Conservation (phyloP, 2,888 invertebrate genomes). For the Erebia ligea region DNA sequence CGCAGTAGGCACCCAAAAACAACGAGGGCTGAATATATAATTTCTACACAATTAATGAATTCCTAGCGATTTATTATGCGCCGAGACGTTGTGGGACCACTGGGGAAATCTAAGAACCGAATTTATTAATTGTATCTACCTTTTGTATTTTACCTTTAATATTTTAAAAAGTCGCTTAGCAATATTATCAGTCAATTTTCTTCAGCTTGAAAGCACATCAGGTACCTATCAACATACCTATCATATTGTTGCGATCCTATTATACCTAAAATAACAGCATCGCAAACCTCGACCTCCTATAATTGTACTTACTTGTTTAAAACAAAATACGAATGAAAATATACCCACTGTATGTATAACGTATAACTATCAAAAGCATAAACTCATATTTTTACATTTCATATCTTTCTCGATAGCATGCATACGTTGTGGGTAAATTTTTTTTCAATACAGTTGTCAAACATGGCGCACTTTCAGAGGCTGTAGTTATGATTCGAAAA, state of each 20-base stretch:
- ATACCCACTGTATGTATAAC: no score
- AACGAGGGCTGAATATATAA: conserved; percentile 61
- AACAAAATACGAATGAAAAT: not conserved
- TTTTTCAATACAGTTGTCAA: no score
- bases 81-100: conserved; percentile 24
- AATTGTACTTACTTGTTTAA: not conserved
- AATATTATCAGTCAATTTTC: not conserved
- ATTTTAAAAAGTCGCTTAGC: conserved; percentile 10
- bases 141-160: not conserved
- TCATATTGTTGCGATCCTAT: not conserved
- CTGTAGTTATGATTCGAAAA: no score
- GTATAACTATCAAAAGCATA: no score
- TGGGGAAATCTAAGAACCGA: conserved; percentile 8
- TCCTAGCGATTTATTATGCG: conserved; percentile 39
- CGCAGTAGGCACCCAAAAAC: conserved; percentile 41
- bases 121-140: not conserved
- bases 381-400: no score
- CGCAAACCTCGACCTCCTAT: not conserved
- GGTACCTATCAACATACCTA: not conserved
- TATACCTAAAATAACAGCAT: not conserved
- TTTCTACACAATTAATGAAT: conserved; percentile 50
- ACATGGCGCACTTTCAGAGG: not conserved
- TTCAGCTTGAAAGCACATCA: not conserved
- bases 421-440: no score
- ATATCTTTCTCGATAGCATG: no score